Base-by-base conservation (phyloP, 2,888 invertebrate species). In the Willowsia nigromaculata region DNA sequence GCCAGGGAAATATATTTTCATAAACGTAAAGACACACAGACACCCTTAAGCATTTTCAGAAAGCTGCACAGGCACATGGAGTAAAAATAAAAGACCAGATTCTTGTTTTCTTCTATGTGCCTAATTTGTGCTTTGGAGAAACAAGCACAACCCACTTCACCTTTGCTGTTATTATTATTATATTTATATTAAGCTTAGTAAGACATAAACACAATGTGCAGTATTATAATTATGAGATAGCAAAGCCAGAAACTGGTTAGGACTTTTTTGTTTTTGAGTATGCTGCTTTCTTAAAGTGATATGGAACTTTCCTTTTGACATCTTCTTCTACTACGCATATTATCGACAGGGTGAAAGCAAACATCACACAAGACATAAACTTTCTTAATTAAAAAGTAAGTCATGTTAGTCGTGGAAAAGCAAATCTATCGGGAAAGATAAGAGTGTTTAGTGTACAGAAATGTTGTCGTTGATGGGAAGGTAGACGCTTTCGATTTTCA, bases 321-420 rank as follows among this genome's bases (percentile, higher is more conserved):
- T n/a, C 22, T 13, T 15, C 56, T 56, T 56, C 25, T 56, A 25
- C 18, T 15, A 3, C 30, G 30, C 15, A n/a, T 47, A 50, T 47
- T 15, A 47, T 37, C 25, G 22, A 53, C 47, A 13, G 53, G 47
- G 9, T 15, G 13, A 40, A 74, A 22, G 53, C 27, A 37, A 22
- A 33, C 40, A 6, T 33, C 37, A 30, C 25, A 18, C 22, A 78
- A n/a, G n/a, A n/a, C n/a, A n/a, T n/a, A n/a, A n/a, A 85, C 33
- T 86, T 86, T 65, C 65, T 50, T 78, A 86, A 86, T 86, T 86
- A 86, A 86, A 80, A 78, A 80, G 50, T 33, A 50, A 76, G 59
- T 81, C 37, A 40, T 81, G 59, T 40, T 43, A 47, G 43, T 43
- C 25, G 5, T 78, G 25, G 30, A 71, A 62, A 85, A 50, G 78